Conservation (phyloP, 2,888 invertebrate species). For the Nomada lathburiana region DNA sequence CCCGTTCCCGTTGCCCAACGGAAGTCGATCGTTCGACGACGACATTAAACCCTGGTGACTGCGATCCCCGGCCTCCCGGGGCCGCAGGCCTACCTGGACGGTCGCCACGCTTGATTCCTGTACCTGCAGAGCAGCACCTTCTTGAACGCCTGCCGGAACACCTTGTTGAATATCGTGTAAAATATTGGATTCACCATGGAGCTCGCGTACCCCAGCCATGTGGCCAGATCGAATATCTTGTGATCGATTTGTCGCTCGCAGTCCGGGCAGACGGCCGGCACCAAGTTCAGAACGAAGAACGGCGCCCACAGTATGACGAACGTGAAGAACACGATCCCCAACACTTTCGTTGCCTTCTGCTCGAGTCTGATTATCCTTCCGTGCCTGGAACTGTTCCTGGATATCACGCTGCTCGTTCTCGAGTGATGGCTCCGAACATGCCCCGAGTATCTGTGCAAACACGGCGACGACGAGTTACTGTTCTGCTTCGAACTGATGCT, state of each 20-base stretch:
- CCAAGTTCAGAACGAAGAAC: constrained; percentile 95
- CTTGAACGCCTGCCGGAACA: constrained; percentile 95
- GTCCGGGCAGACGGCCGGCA: constrained; percentile 92
- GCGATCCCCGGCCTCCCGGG: constrained; percentile 74
- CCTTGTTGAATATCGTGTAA: constrained; percentile 97
- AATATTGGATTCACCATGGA: constrained; percentile 98
- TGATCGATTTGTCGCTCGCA: constrained; percentile 91
- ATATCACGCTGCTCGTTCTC: constrained; percentile 92
- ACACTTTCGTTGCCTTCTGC: constrained; percentile 98
- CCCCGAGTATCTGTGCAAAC: constrained; percentile 85
- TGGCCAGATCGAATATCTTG: constrained; percentile 93
- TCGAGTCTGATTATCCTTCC: constrained; percentile 94
- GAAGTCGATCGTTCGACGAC: background rate
- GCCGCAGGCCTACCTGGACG: constrained; percentile 84
- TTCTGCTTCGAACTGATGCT: constrained; percentile 74
- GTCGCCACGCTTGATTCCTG: constrained; percentile 87
- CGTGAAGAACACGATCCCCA: constrained; percentile 97
- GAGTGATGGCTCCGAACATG: constrained; percentile 90
- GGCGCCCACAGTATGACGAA: constrained; percentile 98
- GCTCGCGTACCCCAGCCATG: constrained; percentile 97
- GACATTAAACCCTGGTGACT: constrained; percentile 71
- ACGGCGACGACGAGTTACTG: constrained; percentile 86
- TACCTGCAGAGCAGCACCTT: constrained; percentile 93
- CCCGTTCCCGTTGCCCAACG: no score
- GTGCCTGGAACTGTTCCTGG: constrained; percentile 92